Base-by-base conservation (phyloP, 2,113 vertebrate species). In the Gymnarchus niloticus region DNA sequence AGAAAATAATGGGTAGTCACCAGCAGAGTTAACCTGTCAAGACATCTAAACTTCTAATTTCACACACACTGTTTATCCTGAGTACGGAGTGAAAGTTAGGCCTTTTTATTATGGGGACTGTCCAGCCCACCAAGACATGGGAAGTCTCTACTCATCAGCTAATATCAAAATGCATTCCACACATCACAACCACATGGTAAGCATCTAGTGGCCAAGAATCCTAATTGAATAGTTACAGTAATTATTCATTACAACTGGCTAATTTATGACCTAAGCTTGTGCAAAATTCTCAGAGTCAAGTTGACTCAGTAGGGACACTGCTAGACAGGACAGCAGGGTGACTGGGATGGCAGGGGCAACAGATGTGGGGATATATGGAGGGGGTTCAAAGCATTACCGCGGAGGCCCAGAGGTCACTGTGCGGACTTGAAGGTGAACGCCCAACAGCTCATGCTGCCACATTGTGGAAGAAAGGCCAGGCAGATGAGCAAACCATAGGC, bases 31-130 rank as follows among this genome's bases (percentile, higher is more conserved):
- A 83, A 25, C 81, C 37, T 56, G 41, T 77, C 54, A 56, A 12
- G 44, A 54, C 23, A 14, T 37, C 83, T 59, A 52, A 33, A 82
- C 73, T 80, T 84, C 51, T 87, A 57, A 83, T 87, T 86, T 82
- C 80, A 52, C 54, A 56, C n/a, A 37, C 61, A 57, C 78, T 33
- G 14, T 87, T 84, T 83, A 73, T 57, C 78, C 65, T 84, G 56
- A 49, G 41, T 83, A 23, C 33, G 65, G 49, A 23, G 51, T 87
- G 61, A 48, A 51, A 83, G 80, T 48, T n/a, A 56, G 69, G 1
- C 41, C 59, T 84, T 37, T 84, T 78, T 59, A 56, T 84, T 65
- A 52, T 6, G 28, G 46, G 77, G 65, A 6, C 52, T 61, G 57
- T 8, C 4, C 52, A 23, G 49, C 78, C 73, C 76, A 56, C 56